Percentiles rank a stretch among this genome's conserved stretches.
phyloP scores from a whole-genome alignment of 53 echinoderm and acorn worm species.

The Echinarachnius parma region DNA sequence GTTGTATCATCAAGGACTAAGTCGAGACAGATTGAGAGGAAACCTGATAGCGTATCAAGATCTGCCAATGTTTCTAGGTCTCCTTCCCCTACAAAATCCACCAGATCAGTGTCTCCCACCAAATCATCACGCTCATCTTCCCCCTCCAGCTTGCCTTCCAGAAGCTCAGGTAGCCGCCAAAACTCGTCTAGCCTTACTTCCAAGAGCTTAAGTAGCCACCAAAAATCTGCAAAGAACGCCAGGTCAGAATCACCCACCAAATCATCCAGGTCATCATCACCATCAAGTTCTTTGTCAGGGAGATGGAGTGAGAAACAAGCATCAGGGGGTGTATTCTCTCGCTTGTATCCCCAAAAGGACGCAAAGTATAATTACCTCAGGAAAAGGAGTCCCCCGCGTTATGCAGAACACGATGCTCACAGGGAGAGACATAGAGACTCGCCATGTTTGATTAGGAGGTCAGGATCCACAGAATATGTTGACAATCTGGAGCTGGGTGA shows the following conservation, averaged over 20 bases:
- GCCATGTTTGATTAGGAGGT: slow-evolving; percentile 46
- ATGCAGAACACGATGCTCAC: slow-evolving; percentile 35
- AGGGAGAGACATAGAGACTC: slow-evolving; percentile 43
- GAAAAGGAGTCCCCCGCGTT: slow-evolving; percentile 43
- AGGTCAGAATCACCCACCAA: no score
- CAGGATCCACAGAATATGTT: slow-evolving; percentile 45
- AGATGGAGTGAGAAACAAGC: background rate
- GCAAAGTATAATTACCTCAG: slow-evolving; percentile 79
- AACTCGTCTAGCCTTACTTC: no score
- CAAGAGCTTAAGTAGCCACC: no score
- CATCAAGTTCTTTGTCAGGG: slow-evolving; percentile 15
- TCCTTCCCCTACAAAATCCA: background rate
- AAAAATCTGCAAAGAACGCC: no score
- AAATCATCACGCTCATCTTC: slow-evolving; percentile 41
- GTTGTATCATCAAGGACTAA: background rate
- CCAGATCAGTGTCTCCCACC: slow-evolving; percentile 17
- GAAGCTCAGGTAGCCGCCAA: no score
- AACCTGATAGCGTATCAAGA: slow-evolving; percentile 2
- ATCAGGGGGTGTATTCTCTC: slow-evolving; percentile 70
- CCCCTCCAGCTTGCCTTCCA: slow-evolving; percentile 8
- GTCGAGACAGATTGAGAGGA: background rate
- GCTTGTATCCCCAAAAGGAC: slow-evolving; percentile 65
- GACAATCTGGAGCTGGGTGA: slow-evolving; percentile 24
- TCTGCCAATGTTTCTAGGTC: slow-evolving; percentile 15
- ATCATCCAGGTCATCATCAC: slow-evolving; percentile 38